Conservation (phyloP, 2,888 invertebrate genomes). For the Halictus quadricinctus region DNA sequence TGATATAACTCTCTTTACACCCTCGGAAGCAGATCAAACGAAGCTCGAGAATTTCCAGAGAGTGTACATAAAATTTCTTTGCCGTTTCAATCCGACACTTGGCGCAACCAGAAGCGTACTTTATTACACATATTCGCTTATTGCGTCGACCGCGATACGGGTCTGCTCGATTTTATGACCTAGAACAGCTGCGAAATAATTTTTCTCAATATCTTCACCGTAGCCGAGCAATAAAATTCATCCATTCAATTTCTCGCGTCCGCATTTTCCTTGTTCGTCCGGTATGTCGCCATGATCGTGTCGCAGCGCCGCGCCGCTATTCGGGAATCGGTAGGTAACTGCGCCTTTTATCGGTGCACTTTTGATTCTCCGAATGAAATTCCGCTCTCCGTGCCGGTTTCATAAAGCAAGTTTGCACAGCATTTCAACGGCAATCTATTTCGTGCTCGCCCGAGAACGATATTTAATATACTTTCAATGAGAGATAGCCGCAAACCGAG, state of each 20-base stretch:
- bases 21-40: not conserved
- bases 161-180: constrained; percentile 30
- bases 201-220: constrained; percentile 36
- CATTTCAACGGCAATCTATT: not conserved
- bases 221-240: constrained; percentile 39
- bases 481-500: not conserved
- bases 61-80: not conserved
- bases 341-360: not conserved
- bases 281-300: not conserved
- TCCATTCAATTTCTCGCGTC: constrained; percentile 32
- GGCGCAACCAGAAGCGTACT: not conserved
- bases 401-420: not conserved
- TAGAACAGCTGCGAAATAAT: constrained; percentile 49
- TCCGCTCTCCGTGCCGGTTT: not conserved
- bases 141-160: constrained; percentile 13
- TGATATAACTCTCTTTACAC: not conserved
- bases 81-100: constrained; percentile 9
- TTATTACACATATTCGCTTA: constrained; percentile 32
- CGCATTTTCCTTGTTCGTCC: not conserved
- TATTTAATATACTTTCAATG: not conserved
- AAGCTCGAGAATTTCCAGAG: not conserved
- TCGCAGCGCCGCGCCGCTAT: not conserved
- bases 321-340: not conserved
- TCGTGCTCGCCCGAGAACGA: no score
- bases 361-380: constrained; percentile 23